A percentile compares a stretch with the other conserved stretches of the same genome.
Conservation (phyloP, 2,797 vertebrate species). For the Eulemur albifrons region DNA sequence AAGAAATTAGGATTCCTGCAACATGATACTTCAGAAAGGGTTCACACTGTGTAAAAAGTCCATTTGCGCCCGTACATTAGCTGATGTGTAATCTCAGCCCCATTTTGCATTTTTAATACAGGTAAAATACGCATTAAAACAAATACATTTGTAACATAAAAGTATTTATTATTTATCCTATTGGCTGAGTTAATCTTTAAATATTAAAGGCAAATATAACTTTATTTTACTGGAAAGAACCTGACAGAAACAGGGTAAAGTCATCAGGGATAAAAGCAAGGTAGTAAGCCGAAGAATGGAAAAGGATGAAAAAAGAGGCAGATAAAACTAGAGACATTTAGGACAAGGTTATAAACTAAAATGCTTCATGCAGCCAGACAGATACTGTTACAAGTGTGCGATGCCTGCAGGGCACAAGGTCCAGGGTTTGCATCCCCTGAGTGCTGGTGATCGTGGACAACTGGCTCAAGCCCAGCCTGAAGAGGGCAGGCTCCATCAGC, state of each 20-base stretch:
- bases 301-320: background rate
- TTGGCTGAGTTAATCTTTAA: constrained; percentile 42
- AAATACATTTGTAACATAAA: constrained; percentile 47
- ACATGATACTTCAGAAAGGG: constrained; percentile 64
- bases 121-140: constrained; percentile 55
- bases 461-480: background rate
- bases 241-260: constrained; percentile 40
- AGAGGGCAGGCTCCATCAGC: background rate
- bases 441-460: background rate
- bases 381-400: background rate
- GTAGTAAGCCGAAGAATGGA: background rate
- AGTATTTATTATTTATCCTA: constrained; percentile 46
- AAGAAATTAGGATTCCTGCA: constrained; percentile 52
- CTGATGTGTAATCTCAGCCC: constrained; percentile 41
- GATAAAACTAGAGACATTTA: background rate
- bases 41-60: constrained; percentile 76
- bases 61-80: constrained; percentile 60
- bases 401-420: background rate
- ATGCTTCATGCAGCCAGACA: background rate
- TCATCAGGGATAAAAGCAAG: background rate
- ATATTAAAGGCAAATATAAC: constrained; percentile 44
- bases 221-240: constrained; percentile 31
- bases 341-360: background rate
- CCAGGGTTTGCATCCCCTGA: background rate
- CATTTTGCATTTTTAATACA: constrained; percentile 57